A percentile compares a stretch with the other conserved stretches of the same genome.
phyloP scores from a whole-genome alignment of 2,888 invertebrate species.

The Anoncus sp. region DNA sequence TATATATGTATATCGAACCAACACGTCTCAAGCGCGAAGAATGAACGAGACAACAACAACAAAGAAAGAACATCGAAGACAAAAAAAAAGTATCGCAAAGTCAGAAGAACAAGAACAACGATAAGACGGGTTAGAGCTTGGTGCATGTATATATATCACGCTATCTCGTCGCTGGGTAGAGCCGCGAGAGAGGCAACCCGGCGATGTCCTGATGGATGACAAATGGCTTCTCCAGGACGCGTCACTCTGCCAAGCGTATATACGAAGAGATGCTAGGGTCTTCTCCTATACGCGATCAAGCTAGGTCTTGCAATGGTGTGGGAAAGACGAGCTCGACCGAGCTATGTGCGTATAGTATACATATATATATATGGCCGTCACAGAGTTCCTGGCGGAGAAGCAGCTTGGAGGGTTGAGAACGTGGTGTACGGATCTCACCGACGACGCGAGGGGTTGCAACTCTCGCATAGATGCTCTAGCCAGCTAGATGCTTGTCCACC shows the following conservation, averaged over 20 bases:
- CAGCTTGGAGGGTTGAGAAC: slow-evolving; percentile 63
- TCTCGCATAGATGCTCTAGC: slow-evolving; percentile 48
- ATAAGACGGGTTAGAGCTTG: slow-evolving; percentile 63
- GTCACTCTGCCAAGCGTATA: slow-evolving; percentile 83
- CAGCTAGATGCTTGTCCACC: slow-evolving; percentile 78
- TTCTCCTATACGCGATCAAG: slow-evolving; percentile 82
- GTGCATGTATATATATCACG: slow-evolving; percentile 49
- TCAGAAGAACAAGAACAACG: slow-evolving; percentile 52
- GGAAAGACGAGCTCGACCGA: slow-evolving; percentile 37
- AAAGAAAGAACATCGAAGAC: slow-evolving; percentile 9
- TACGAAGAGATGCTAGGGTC: slow-evolving; percentile 76
- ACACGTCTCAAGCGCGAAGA: background rate
- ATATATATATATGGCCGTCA: slow-evolving; percentile 51
- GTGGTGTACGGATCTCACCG: slow-evolving; percentile 64
- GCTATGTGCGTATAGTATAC: slow-evolving; percentile 43
- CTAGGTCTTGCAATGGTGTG: slow-evolving; percentile 43
- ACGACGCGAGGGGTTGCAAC: slow-evolving; percentile 59
- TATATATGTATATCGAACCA: background rate
- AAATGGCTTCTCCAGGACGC: slow-evolving; percentile 84
- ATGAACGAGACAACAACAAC: slow-evolving; percentile 10
- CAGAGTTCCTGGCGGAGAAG: slow-evolving; percentile 50
- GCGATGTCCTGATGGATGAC: slow-evolving; percentile 80
- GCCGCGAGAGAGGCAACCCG: slow-evolving; percentile 61
- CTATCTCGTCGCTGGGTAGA: slow-evolving; percentile 70
- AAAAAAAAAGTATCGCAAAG: slow-evolving; percentile 33